Conservation (phyloP, 2,113 vertebrate genomes). For the pig (Sus scrofa) region T2T-Sscrofa CM000812.6:41943001-41943500, state of each 20-base stretch:
- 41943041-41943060: background rate
- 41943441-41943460: too few species aligned
- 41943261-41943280: background rate
- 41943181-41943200: conserved; percentile 26
- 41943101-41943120: conserved; percentile 18
- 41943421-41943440: too few species aligned
- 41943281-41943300: background rate
- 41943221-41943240: conserved; percentile 59
- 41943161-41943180: background rate
- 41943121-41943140: conserved; percentile 24
- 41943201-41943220: conserved; percentile 46
- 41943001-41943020: background rate
- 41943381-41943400: too few species aligned
- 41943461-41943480: too few species aligned
- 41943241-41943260: background rate
- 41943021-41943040: background rate
- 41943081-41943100: background rate
- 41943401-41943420: too few species aligned
- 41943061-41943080: background rate
- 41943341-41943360: too few species aligned
- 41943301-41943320: too few species aligned
- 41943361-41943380: too few species aligned
- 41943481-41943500: conserved; percentile 25
- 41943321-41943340: too few species aligned
- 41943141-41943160: background rate